A percentile compares a stretch with the other conserved stretches of the same genome.
phyloP scores from a whole-genome alignment of 1,140 invertebrate genomes.

The Drosophila equinoxialis region DNA sequence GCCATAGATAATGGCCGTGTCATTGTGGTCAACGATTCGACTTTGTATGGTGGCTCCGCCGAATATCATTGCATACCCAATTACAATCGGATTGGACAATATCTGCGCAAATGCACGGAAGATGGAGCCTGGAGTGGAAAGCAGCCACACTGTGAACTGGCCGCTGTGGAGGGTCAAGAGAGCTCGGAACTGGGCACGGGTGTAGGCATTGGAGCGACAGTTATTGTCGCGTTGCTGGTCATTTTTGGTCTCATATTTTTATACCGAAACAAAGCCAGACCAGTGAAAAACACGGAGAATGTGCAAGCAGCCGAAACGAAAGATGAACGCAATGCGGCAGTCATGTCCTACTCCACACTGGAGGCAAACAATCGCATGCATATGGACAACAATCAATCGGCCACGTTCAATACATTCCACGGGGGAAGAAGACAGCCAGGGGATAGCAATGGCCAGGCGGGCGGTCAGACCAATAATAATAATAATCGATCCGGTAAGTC shows the following conservation, averaged over 20 bases:
- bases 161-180: slow-evolving; percentile 87
- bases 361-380: slow-evolving; percentile 77
- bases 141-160: slow-evolving; percentile 89
- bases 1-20: slow-evolving; percentile 92
- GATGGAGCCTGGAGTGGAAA: slow-evolving; percentile 93
- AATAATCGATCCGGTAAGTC: slow-evolving; percentile 58
- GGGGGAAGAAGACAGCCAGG: slow-evolving; percentile 16
- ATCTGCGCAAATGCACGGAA: slow-evolving; percentile 91
- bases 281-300: slow-evolving; percentile 94
- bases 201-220: slow-evolving; percentile 90
- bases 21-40: slow-evolving; percentile 92
- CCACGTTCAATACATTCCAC: slow-evolving; percentile 83
- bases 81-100: slow-evolving; percentile 91
- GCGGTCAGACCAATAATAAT: slow-evolving; percentile 34
- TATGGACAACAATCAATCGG: slow-evolving; percentile 71
- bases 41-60: slow-evolving; percentile 90
- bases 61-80: slow-evolving; percentile 95
- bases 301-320: slow-evolving; percentile 92
- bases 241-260: slow-evolving; percentile 90
- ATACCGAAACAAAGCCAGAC: slow-evolving; percentile 88
- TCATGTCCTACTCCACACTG: slow-evolving; percentile 91
- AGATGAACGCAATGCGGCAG: slow-evolving; percentile 92
- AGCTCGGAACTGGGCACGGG: slow-evolving; percentile 88
- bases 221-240: slow-evolving; percentile 90
- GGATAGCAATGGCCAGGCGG: slow-evolving; percentile 18